Conservation (phyloP, 1,140 invertebrate genomes). For the Aphidius gifuensis region DNA sequence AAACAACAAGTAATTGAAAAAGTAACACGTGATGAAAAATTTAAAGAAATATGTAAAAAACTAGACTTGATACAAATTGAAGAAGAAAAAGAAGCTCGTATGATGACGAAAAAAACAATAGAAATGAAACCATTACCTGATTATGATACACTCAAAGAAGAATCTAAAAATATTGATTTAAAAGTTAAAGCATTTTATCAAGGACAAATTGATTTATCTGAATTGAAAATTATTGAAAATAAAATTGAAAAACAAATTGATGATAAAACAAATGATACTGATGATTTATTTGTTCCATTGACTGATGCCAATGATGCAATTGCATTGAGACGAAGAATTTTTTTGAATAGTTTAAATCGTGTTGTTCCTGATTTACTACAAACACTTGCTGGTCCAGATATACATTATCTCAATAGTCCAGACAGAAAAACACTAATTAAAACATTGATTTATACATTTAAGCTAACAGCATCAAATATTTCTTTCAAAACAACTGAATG, state of each 20-base stretch:
- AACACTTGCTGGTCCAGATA: constrained; percentile 35
- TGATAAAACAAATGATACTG: constrained; percentile 9
- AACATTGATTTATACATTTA: constrained; percentile 49
- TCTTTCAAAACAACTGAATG: constrained; percentile 52
- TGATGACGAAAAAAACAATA: constrained; percentile 22
- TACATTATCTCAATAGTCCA: background rate
- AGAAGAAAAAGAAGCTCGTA: constrained; percentile 34
- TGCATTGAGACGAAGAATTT: constrained; percentile 48
- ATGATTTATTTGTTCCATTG: constrained; percentile 41
- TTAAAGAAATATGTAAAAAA: constrained; percentile 44
- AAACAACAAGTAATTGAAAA: constrained; percentile 43
- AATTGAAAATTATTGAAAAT: constrained; percentile 12
- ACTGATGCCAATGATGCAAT: constrained; percentile 47
- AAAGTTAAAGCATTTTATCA: constrained; percentile 50
- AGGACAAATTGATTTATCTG: constrained; percentile 36
- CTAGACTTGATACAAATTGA: constrained; percentile 40
- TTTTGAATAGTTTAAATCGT: constrained; percentile 51
- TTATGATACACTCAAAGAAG: constrained; percentile 46
- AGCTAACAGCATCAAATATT: constrained; percentile 51
- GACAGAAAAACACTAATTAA: constrained; percentile 37
- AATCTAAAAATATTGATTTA: constrained; percentile 45
- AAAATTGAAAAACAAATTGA: constrained; percentile 22
- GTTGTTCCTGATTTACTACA: constrained; percentile 50
- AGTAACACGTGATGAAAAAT: constrained; percentile 37
- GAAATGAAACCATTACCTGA: constrained; percentile 48